A percentile compares a stretch with the other conserved stretches of the same genome.
Conservation (phyloP, 2,797 vertebrate genomes). For the Odontamblyopus rebecca region DNA sequence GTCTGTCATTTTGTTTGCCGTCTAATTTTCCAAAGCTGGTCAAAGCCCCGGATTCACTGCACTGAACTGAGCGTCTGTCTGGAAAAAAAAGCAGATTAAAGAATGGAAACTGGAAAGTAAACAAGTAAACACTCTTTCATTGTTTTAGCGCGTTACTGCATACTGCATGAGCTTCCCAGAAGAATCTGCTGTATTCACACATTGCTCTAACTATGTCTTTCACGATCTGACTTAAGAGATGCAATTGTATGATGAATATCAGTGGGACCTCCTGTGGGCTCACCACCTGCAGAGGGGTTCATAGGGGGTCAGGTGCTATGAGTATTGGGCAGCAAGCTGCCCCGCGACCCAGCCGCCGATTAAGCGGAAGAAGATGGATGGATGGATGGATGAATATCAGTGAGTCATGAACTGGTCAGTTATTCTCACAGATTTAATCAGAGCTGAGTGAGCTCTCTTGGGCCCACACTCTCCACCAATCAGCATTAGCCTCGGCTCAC, state of each 20-base stretch:
- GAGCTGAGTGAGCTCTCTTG: constrained; percentile 59
- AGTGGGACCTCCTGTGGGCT: too few relatives aligned
- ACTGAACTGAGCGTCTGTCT: constrained; percentile 26
- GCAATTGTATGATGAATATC: constrained; percentile 60
- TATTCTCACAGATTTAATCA: constrained; percentile 69
- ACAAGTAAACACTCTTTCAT: constrained; percentile 33
- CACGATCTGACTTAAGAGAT: constrained; percentile 57
- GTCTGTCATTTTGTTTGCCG: constrained; percentile 54
- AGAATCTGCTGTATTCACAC: constrained; percentile 23
- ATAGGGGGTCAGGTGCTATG: too few relatives aligned
- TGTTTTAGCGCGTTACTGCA: constrained; percentile 39
- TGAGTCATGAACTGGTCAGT: constrained; percentile 53
- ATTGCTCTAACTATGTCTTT: constrained; percentile 44
- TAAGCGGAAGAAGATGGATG: too few relatives aligned
- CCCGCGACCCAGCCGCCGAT: too few relatives aligned
- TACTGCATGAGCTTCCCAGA: too few relatives aligned
- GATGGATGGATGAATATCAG: constrained; percentile 64
- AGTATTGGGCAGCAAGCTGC: too few relatives aligned
- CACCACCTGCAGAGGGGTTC: too few relatives aligned
- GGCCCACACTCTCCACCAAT: constrained; percentile 47
- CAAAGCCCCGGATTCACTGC: constrained; percentile 48
- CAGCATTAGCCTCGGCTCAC: constrained; percentile 56
- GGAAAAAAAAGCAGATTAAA: constrained; percentile 13
- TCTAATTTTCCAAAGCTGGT: constrained; percentile 48
- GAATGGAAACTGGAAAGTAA: background rate